A percentile compares a stretch with the other conserved stretches of the same genome.
Evolutionary conservation across 2,888 invertebrate genomes (phyloP).

Genomic region (Diaperis boleti): DNA sequence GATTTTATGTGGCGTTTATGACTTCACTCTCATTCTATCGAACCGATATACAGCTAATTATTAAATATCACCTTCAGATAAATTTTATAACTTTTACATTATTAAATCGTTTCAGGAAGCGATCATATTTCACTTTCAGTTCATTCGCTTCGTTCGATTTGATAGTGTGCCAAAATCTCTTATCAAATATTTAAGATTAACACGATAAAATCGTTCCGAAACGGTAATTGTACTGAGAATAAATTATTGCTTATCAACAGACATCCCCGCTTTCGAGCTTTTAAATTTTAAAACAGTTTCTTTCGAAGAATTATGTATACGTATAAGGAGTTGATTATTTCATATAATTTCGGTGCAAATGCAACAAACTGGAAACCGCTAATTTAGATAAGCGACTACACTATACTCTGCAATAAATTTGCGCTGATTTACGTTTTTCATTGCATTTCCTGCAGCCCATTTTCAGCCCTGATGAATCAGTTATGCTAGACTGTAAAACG

Average conservation of each 20-base stretch:
- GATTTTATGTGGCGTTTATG: constrained; percentile 50
- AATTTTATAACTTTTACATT: constrained; percentile 11
- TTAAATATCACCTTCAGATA: constrained; percentile 43
- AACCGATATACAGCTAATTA: constrained; percentile 45
- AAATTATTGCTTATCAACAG: constrained; percentile 42
- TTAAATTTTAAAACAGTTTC: constrained; percentile 40
- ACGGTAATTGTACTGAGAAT: constrained; percentile 34
- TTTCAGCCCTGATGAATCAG: constrained; percentile 1
- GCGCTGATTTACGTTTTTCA: constrained; percentile 29
- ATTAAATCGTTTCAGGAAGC: constrained; percentile 1
- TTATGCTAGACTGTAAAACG: background rate
- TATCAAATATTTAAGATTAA: background rate
- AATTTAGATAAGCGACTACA: constrained; percentile 42
- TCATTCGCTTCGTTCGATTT: no score
- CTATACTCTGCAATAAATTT: constrained; percentile 31
- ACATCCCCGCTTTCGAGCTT: constrained; percentile 34
- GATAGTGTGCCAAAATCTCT: constrained; percentile 17
- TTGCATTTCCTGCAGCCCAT: constrained; percentile 23
- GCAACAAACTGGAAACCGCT: constrained; percentile 41
- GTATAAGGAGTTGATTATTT: constrained; percentile 38
- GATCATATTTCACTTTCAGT: background rate
- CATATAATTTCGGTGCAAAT: constrained; percentile 40
- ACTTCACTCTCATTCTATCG: constrained; percentile 45
- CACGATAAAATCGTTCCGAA: constrained; percentile 27
- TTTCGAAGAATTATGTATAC: constrained; percentile 33